Percentiles rank a stretch among this genome's conserved stretches.
Conservation (phyloP, 53 echinoderm and acorn worm genomes). For the Zoroaster sp. region DNA sequence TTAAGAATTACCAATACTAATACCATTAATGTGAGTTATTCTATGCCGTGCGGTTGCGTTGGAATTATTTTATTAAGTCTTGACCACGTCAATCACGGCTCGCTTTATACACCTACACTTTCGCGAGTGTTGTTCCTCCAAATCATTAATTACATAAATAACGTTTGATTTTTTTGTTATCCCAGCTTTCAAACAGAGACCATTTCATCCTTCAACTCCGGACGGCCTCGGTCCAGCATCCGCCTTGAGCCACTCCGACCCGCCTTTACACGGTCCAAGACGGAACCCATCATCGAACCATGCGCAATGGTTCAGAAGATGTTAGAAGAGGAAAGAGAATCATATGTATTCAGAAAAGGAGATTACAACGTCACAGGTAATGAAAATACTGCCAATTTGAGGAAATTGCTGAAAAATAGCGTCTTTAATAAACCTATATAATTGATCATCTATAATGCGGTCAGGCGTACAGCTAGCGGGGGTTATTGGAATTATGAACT, state of each 20-base stretch:
- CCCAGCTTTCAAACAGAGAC: constrained; percentile 83
- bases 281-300: constrained; percentile 42
- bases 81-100: not conserved
- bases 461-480: too few relatives aligned
- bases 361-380: constrained; percentile 93
- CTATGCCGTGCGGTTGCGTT: too few relatives aligned
- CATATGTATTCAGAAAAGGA: constrained; percentile 89
- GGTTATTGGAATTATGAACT: too few relatives aligned
- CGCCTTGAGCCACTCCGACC: constrained; percentile 48
- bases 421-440: too few relatives aligned
- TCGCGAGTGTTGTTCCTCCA: not conserved
- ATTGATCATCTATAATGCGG: too few relatives aligned
- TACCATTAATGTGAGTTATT: too few relatives aligned
- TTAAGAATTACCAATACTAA: too few relatives aligned
- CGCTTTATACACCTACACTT: not conserved
- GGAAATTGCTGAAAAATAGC: not conserved
- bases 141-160: not conserved
- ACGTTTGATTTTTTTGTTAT: not conserved
- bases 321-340: constrained; percentile 90
- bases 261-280: constrained; percentile 3
- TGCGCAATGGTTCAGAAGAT: constrained; percentile 70
- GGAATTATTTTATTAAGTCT: too few relatives aligned
- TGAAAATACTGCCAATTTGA: not conserved
- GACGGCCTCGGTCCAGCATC: constrained; percentile 46
- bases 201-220: constrained; percentile 66